Base-by-base conservation (phyloP, 2,888 invertebrate species). In the Pristionchus fissidentatus region DNA sequence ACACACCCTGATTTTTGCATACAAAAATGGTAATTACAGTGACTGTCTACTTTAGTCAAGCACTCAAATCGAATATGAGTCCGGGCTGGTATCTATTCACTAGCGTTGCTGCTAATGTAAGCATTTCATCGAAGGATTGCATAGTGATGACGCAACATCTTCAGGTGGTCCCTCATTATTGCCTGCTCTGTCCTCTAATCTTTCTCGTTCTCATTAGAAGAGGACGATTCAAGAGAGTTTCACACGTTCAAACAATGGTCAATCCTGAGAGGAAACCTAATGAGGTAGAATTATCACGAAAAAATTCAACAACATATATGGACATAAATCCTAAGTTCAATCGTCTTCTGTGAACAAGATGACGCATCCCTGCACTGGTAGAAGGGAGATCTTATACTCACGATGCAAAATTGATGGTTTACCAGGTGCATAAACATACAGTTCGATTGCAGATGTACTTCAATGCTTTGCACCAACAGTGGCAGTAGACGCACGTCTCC, bases 91-190 rank as follows among this genome's bases (percentile, higher is more conserved):
- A 52, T 77, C 29, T 49, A 7, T 77, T 77, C 52, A 52, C 35
- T 3, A 49, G 49, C 32, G 49, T 49, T 3, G 49, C 49, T 13
- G 46, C 32, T 15, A 49, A 49, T 49, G 75, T 77, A 22, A 77
- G 75, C n/a, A n/a, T n/a, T 77, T 1, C 46, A 32, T 0, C 4
- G 26, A 15, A 26, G 26, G 46, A 8, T 7, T n/a, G n/a, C 38
- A 8, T 41, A 22, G 38, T 4, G n/a, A 70, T 26, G 26, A 19
- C 13, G 2, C 15, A 26, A 49, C 49, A 26, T 46, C 32, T 49
- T 4, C 75, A 77, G 75, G 35, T 77, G 15, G 19, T 77, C 49
- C 75, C 75, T 49, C 75, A 77, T 49, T 77, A 49, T 32, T 77
- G 75, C 29, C 29, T 49, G 32, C 75, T 77, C 15, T 77, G 49